Evolutionary conservation across 2,888 invertebrate genomes (phyloP).

Genomic region (Lumbricus terrestris): DNA sequence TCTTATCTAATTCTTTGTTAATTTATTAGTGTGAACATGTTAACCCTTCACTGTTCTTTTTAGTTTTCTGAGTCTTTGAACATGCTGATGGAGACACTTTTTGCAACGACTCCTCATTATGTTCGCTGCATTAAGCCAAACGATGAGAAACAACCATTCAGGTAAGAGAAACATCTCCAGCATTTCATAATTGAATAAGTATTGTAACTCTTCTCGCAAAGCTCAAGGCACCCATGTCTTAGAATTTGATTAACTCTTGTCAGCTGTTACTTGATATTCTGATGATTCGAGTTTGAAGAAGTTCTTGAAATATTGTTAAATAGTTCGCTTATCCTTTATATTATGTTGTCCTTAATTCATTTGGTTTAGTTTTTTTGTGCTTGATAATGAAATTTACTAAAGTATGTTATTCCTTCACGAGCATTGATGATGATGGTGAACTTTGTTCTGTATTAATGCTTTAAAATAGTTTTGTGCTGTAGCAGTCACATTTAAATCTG

Average conservation of each 20-base stretch:
- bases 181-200: too few species aligned
- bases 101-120: constrained; percentile 95
- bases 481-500: background rate
- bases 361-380: background rate
- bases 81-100: constrained; percentile 84
- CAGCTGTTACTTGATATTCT: background rate
- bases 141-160: constrained; percentile 77
- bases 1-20: background rate
- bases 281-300: background rate
- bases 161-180: constrained; percentile 44
- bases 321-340: background rate
- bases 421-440: background rate
- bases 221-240: background rate
- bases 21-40: background rate
- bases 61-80: constrained; percentile 91
- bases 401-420: background rate
- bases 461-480: background rate
- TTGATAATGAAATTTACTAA: background rate
- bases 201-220: background rate
- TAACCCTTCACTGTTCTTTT: constrained; percentile 8
- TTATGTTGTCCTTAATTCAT: background rate
- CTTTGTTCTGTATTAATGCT: background rate
- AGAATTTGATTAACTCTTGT: background rate
- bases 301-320: background rate
- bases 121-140: constrained; percentile 97